phyloP scores from a whole-genome alignment of 2,888 invertebrate genomes.

The Halictus quadricinctus region DNA sequence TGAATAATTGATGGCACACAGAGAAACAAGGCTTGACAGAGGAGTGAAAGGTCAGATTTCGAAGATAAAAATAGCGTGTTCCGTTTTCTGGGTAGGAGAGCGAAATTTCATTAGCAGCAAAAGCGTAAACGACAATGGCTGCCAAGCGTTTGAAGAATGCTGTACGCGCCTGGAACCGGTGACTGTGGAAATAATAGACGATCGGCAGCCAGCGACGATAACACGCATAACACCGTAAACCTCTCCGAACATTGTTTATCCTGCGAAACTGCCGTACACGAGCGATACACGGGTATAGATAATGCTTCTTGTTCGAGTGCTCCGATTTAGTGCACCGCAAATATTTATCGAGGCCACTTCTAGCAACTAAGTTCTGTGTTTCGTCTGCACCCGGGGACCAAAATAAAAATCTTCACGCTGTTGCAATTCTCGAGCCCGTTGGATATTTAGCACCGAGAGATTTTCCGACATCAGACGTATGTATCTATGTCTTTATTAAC shows the following conservation, averaged over 20 bases:
- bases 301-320: slow-evolving; percentile 23
- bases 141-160: not conserved
- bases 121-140: not conserved
- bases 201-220: slow-evolving; percentile 9
- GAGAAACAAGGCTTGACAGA: too few species aligned
- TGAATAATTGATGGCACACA: not conserved
- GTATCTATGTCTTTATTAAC: not conserved
- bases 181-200: not conserved
- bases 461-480: not conserved
- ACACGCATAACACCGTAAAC: slow-evolving; percentile 21
- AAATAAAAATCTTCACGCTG: not conserved
- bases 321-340: slow-evolving; percentile 25
- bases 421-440: not conserved
- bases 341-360: slow-evolving; percentile 42
- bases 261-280: not conserved
- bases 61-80: not conserved
- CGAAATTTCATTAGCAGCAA: not conserved
- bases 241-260: slow-evolving; percentile 26
- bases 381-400: not conserved
- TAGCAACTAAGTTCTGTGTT: not conserved
- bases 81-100: not conserved
- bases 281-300: slow-evolving; percentile 35
- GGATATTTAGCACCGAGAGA: not conserved
- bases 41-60: not conserved
- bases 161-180: not conserved